phyloP scores from a whole-genome alignment of 2,888 invertebrate genomes.

The Hymenopus coronatus region DNA sequence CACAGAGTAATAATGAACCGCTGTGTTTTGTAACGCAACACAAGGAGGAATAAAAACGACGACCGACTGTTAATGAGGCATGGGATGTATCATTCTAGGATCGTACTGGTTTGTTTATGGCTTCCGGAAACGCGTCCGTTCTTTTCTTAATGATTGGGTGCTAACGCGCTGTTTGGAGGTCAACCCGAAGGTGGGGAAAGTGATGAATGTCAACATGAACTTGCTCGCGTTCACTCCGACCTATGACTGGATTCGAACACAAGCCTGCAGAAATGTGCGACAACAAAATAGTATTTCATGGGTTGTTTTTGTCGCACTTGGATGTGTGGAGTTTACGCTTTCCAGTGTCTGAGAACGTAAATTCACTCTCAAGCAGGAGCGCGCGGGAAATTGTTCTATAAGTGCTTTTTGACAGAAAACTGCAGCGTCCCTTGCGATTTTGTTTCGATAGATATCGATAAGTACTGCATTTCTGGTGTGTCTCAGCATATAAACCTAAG shows the following conservation, averaged over 20 bases:
- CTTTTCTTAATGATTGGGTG: background rate
- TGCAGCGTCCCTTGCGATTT: background rate
- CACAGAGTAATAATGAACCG: background rate
- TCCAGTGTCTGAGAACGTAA: background rate
- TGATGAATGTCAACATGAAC: background rate
- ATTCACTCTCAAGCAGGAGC: background rate
- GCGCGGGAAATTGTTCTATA: background rate
- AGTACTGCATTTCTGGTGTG: background rate
- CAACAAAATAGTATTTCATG: background rate
- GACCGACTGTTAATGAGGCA: background rate
- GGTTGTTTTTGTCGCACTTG: background rate
- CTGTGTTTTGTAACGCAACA: background rate
- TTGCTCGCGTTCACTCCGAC: background rate
- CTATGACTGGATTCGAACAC: background rate
- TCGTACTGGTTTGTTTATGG: background rate
- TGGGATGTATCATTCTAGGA: background rate
- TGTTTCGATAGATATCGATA: background rate
- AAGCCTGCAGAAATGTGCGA: background rate
- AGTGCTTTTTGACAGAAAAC: background rate
- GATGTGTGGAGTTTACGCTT: background rate
- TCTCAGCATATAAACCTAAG: background rate
- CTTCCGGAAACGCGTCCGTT: background rate
- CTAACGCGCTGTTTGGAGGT: background rate
- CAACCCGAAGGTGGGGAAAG: background rate
- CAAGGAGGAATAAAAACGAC: background rate